These are phyloP conservation scores for Pollachius pollachius DNA, from an alignment of 2,113 vertebrate genomes.

Conservation along the genomic window DNA sequence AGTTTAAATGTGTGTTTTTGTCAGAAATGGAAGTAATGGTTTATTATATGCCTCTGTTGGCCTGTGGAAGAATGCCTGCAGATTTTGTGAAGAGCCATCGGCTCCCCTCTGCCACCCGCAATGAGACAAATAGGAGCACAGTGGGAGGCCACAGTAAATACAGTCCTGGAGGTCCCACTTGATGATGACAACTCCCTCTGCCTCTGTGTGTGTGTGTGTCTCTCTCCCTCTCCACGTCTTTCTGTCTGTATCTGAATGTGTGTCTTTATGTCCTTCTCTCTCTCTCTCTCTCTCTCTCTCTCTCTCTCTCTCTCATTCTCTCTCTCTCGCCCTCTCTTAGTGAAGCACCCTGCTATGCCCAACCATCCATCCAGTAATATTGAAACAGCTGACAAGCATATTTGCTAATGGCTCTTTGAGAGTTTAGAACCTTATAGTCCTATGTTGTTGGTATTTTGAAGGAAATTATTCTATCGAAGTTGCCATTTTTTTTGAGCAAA, in stretches of 20 bases:
- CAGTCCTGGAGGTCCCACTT: slow-evolving; percentile 41
- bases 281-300: slow-evolving; percentile 40
- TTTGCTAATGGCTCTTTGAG: slow-evolving; percentile 38
- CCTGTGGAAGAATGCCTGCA: slow-evolving; percentile 57
- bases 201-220: slow-evolving; percentile 5
- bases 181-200: slow-evolving; percentile 54
- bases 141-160: slow-evolving; percentile 65
- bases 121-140: slow-evolving; percentile 65
- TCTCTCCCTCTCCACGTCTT: slow-evolving; percentile 4
- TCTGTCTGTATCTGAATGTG: neutral
- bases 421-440: neutral
- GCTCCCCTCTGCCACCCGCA: slow-evolving; percentile 45
- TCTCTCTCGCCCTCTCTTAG: slow-evolving; percentile 26
- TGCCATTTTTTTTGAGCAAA: neutral
- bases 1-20: slow-evolving; percentile 75
- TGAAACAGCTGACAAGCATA: slow-evolving; percentile 44
- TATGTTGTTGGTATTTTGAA: neutral
- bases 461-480: neutral
- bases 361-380: slow-evolving; percentile 13
- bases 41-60: slow-evolving; percentile 68
- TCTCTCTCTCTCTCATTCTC: slow-evolving; percentile 20
- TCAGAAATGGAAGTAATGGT: slow-evolving; percentile 67
- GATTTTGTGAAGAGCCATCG: slow-evolving; percentile 56
- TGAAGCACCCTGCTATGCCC: slow-evolving; percentile 22
- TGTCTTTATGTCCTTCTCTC: slow-evolving; percentile 20